phyloP scores from a whole-genome alignment of 2,113 vertebrate genomes.

The Chloropsis cyanopogon region DNA sequence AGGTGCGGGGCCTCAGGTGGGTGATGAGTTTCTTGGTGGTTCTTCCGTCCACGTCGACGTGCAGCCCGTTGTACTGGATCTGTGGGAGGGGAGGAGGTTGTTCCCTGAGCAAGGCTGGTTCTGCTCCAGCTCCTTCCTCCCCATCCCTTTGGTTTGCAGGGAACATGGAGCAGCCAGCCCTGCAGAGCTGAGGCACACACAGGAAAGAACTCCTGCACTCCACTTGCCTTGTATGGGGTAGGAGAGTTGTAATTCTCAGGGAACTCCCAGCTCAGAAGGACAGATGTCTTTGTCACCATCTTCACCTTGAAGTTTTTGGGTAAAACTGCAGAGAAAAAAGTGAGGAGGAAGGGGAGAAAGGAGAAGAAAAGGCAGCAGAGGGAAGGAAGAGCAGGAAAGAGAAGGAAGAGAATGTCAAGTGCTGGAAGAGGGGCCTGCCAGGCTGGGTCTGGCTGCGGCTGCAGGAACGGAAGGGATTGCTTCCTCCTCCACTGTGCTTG shows the following conservation, averaged over 20 bases:
- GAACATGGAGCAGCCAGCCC: background rate
- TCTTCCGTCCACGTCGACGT: conserved; percentile 87
- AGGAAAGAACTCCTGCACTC: background rate
- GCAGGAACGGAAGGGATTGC: background rate
- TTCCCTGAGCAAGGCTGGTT: background rate
- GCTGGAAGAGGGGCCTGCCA: background rate
- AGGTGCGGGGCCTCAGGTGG: conserved; percentile 85
- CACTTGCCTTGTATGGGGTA: conserved; percentile 84
- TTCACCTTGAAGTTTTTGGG: conserved; percentile 98
- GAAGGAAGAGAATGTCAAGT: background rate
- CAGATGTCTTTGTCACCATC: conserved; percentile 92
- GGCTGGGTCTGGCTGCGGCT: background rate
- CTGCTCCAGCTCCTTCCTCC: background rate
- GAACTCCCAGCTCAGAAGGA: conserved; percentile 94
- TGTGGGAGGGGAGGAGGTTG: background rate
- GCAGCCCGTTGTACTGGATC: conserved; percentile 92
- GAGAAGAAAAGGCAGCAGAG: conserved; percentile 46
- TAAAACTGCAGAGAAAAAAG: conserved; percentile 81
- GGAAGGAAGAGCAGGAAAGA: conserved; percentile 40
- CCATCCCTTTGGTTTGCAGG: fast-evolving
- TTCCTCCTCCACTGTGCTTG: conserved; percentile 44
- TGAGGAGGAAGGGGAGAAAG: conserved; percentile 39
- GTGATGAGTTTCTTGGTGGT: conserved; percentile 87
- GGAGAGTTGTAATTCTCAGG: conserved; percentile 84
- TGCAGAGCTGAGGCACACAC: background rate